Evolutionary conservation across 2,113 vertebrate genomes (phyloP).

Genomic region (Eleginops maclovinus): DNA sequence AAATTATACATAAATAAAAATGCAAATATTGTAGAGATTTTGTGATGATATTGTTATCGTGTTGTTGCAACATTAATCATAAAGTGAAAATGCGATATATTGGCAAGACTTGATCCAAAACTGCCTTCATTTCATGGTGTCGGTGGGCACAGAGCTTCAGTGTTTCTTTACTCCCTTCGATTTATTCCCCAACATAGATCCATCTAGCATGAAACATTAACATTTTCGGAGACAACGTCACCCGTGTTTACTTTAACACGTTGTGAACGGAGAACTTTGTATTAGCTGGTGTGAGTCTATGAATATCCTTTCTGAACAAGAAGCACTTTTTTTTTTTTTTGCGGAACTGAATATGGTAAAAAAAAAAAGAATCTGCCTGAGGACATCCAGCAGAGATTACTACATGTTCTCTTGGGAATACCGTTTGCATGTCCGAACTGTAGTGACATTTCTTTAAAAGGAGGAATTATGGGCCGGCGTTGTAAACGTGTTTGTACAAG

Average conservation of each 20-base stretch:
- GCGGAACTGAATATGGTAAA: no score
- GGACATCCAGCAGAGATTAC: neutral
- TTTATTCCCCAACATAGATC: neutral
- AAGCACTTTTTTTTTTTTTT: no score
- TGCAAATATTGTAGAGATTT: no score
- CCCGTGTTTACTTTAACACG: no score
- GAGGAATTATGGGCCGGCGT: conserved; percentile 27
- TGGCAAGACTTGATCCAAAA: neutral
- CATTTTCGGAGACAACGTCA: neutral
- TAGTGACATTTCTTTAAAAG: conserved; percentile 15
- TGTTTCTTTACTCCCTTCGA: neutral
- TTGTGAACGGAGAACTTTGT: neutral
- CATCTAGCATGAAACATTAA: neutral
- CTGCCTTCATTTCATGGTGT: neutral
- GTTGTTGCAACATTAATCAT: no score
- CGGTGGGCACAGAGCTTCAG: neutral
- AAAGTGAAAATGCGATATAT: no score
- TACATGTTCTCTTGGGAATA: neutral
- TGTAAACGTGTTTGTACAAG: conserved; percentile 67
- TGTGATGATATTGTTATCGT: no score
- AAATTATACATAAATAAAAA: no score
- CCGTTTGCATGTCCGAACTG: neutral
- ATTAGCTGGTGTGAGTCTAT: neutral
- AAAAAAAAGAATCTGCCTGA: neutral
- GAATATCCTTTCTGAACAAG: neutral